Conservation (phyloP, 1,140 invertebrate species). For the Danaus plexippus region DNA sequence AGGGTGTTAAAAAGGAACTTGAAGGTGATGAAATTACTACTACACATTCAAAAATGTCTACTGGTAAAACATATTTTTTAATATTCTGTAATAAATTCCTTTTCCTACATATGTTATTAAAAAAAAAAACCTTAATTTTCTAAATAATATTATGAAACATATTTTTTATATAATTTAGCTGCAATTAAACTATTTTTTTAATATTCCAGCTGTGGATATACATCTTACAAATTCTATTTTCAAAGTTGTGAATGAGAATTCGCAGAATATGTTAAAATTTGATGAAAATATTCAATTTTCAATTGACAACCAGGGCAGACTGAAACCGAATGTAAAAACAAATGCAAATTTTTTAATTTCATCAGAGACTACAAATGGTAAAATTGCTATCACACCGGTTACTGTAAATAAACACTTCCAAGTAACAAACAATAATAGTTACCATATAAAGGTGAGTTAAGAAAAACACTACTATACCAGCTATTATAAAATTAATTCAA, state of each 20-base stretch:
- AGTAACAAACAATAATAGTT: conserved; percentile 24
- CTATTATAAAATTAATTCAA: too few species aligned
- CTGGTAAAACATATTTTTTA: conserved; percentile 9
- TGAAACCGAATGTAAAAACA: conserved; percentile 30
- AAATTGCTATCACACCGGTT: conserved; percentile 43
- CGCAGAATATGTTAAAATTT: conserved; percentile 22
- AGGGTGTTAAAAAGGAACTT: conserved; percentile 48
- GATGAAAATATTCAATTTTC: conserved; percentile 31
- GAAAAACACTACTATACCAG: too few species aligned
- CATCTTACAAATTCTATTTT: conserved; percentile 35
- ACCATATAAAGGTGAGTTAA: conserved; percentile 36
- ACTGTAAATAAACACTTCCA: conserved; percentile 30
- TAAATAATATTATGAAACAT: neutral
- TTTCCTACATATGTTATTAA: conserved; percentile 11
- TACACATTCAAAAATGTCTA: neutral
- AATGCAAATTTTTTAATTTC: conserved; percentile 36
- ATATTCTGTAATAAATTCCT: conserved; percentile 5
- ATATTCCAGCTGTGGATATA: conserved; percentile 12
- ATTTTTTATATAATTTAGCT: neutral
- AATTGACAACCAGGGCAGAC: conserved; percentile 39
- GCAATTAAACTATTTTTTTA: neutral
- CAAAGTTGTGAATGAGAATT: conserved; percentile 57
- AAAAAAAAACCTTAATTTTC: conserved; percentile 17
- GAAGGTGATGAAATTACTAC: conserved; percentile 19
- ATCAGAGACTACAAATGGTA: conserved; percentile 40